Percentiles rank a stretch among this genome's conserved stretches.
Evolutionary conservation across 37 sponge, comb jelly and placozoan genomes (phyloP).

Genomic region (Chondrilla cf. caribensis): DNA sequence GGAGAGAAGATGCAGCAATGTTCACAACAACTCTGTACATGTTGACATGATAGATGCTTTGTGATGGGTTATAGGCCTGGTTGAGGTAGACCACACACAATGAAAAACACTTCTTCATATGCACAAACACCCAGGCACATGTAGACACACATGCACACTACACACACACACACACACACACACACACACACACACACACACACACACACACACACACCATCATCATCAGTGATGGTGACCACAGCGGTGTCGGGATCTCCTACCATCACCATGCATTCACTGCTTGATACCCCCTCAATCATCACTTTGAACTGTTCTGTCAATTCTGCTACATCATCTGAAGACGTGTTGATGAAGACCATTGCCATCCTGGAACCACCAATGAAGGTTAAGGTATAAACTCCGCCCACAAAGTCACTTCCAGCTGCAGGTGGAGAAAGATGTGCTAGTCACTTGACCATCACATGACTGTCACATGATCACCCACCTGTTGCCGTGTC

Average conservation of each 20-base stretch:
- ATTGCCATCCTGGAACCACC: neutral
- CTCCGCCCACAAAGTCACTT: neutral
- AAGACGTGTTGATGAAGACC: neutral
- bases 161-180: too few species aligned
- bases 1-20: too few species aligned
- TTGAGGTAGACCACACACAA: too few species aligned
- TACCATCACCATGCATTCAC: neutral
- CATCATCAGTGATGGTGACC: neutral
- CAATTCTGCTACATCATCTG: neutral
- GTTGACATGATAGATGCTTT: too few species aligned
- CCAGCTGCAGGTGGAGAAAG: neutral
- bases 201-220: slow-evolving; percentile 12
- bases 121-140: too few species aligned
- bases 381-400: neutral
- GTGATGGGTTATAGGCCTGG: too few species aligned
- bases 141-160: too few species aligned
- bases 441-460: too few species aligned
- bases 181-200: too few species aligned
- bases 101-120: too few species aligned
- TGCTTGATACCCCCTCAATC: neutral
- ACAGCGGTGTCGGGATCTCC: neutral
- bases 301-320: neutral
- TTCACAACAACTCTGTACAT: too few species aligned
- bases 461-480: neutral
- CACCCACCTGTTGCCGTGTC: neutral